phyloP scores from a whole-genome alignment of 2,113 vertebrate species.

The Antechinus stuartii region DNA sequence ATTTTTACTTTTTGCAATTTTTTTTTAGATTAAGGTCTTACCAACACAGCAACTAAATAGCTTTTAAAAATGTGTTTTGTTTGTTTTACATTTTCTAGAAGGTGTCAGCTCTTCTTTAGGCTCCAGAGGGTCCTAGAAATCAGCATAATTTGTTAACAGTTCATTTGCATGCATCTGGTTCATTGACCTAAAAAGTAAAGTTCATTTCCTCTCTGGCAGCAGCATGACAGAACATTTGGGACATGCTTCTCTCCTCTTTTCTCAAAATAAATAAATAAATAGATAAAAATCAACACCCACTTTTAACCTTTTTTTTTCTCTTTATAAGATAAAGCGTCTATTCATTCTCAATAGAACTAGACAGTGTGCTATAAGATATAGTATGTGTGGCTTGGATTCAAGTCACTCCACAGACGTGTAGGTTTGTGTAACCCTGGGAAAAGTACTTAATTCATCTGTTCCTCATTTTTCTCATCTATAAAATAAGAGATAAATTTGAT shows the following conservation, averaged over 20 bases:
- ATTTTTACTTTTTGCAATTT: not conserved
- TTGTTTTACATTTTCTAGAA: conserved; percentile 2
- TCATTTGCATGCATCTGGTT: conserved; percentile 41
- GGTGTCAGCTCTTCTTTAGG: not conserved
- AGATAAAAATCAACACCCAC: not conserved
- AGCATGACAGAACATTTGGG: conserved; percentile 10
- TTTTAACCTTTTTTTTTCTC: not conserved
- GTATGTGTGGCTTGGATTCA: not conserved
- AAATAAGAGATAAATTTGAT: not conserved
- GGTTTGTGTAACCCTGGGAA: not conserved
- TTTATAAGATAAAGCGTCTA: not conserved
- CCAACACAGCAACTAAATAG: not conserved
- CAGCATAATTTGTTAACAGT: conserved; percentile 12
- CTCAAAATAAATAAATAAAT: not conserved
- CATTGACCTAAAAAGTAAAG: conserved; percentile 44
- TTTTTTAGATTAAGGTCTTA: not conserved
- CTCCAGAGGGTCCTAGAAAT: not conserved
- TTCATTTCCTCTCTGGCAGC: conserved; percentile 34
- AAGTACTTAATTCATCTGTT: not conserved
- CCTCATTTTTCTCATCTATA: not conserved
- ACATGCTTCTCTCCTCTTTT: not conserved
- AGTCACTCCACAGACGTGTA: not conserved
- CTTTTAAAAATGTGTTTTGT: conserved; percentile 15
- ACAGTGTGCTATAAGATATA: not conserved
- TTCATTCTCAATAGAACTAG: not conserved